A percentile compares a stretch with the other conserved stretches of the same genome.
Conservation (phyloP, 2,113 vertebrate species). For the Dolichotis patagonum region DNA sequence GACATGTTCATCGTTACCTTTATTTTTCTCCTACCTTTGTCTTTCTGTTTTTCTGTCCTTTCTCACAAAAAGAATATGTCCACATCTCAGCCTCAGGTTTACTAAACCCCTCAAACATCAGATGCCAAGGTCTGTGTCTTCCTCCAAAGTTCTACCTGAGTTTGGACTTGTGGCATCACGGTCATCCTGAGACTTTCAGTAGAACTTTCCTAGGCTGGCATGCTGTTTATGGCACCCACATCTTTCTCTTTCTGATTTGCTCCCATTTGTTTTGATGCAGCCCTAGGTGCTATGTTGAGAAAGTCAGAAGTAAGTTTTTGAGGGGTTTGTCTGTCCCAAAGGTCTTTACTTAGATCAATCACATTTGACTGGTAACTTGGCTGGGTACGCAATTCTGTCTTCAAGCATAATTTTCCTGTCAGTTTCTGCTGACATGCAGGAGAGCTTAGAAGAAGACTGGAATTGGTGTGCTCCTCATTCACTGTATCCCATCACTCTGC, state of each 20-base stretch:
- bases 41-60: neutral
- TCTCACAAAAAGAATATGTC: neutral
- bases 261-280: neutral
- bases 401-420: neutral
- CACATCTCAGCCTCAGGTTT: neutral
- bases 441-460: neutral
- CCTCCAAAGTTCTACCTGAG: neutral
- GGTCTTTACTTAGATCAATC: slow-evolving; percentile 4
- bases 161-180: neutral
- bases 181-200: neutral
- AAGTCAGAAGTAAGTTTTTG: neutral
- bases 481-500: neutral
- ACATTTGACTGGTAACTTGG: neutral
- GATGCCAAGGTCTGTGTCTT: no score
- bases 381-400: neutral
- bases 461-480: neutral
- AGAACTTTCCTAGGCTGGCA: neutral
- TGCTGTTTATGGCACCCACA: neutral
- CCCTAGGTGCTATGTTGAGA: neutral
- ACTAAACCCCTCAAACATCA: neutral
- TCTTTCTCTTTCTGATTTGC: slow-evolving; percentile 14
- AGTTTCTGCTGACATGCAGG: neutral
- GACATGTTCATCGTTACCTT: neutral
- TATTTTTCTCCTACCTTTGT: neutral
- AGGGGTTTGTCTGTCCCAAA: neutral